phyloP scores from a whole-genome alignment of 2,113 vertebrate genomes.

The Xenopus tropicalis region UCB_Xtro_10.0 CM004447.2:48219501-48220000 shows the following conservation, averaged over 20 bases:
- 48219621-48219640: conserved; percentile 55
- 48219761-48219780: conserved; percentile 52
- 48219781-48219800: conserved; percentile 67
- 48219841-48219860: conserved; percentile 55
- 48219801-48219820: conserved; percentile 60
- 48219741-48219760: conserved; percentile 51
- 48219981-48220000: conserved; percentile 68
- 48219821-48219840: conserved; percentile 46
- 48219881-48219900: conserved; percentile 28
- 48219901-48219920: conserved; percentile 49
- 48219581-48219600: conserved; percentile 44
- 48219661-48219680: conserved; percentile 44
- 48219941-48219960: conserved; percentile 72
- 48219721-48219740: conserved; percentile 59
- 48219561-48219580: conserved; percentile 49
- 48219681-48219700: conserved; percentile 49
- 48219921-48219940: conserved; percentile 70
- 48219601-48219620: conserved; percentile 46
- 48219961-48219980: conserved; percentile 78
- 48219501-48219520: conserved; percentile 62
- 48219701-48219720: conserved; percentile 59
- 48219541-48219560: conserved; percentile 43
- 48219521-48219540: conserved; percentile 47
- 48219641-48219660: conserved; percentile 30
- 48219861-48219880: conserved; percentile 55